These are phyloP conservation scores for Tholera decimalis DNA, from an alignment of 2,888 invertebrate genomes.

Conservation along the genomic window DNA sequence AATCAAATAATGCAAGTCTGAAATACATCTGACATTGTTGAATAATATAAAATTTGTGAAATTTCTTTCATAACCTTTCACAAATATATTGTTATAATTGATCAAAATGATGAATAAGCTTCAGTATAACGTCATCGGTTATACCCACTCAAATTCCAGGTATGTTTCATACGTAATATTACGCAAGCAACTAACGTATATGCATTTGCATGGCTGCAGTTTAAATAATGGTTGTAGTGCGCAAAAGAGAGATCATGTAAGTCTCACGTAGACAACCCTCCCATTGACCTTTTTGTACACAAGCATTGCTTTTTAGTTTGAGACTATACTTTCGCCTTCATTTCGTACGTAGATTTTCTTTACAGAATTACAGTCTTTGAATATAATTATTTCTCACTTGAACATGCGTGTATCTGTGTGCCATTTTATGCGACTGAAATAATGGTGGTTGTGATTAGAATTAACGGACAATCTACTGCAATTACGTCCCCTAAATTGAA, in stretches of 20 bases:
- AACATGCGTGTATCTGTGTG: neutral
- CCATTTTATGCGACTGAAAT: neutral
- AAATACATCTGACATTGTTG: slow-evolving; percentile 17
- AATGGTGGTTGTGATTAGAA: neutral
- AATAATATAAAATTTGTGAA: slow-evolving; percentile 22
- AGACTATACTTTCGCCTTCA: slow-evolving; percentile 6
- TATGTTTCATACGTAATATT: slow-evolving; percentile 44
- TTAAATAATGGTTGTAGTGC: slow-evolving; percentile 25
- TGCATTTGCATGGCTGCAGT: slow-evolving; percentile 39
- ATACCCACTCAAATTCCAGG: slow-evolving; percentile 52
- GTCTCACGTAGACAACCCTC: slow-evolving; percentile 27
- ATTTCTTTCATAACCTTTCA: no score
- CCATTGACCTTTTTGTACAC: slow-evolving; percentile 15
- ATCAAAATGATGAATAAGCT: slow-evolving; percentile 48
- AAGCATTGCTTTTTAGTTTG: slow-evolving; percentile 12
- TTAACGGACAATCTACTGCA: neutral
- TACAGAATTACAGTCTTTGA: neutral
- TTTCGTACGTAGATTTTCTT: neutral
- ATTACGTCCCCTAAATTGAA: neutral
- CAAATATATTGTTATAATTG: slow-evolving; percentile 39
- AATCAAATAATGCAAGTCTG: slow-evolving; percentile 3
- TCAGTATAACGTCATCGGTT: slow-evolving; percentile 42
- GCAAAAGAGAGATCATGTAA: slow-evolving; percentile 32
- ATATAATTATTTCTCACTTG: neutral
- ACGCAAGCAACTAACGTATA: slow-evolving; percentile 28